Conservation (phyloP, 2,888 invertebrate species). For the Thera obeliscata region DNA sequence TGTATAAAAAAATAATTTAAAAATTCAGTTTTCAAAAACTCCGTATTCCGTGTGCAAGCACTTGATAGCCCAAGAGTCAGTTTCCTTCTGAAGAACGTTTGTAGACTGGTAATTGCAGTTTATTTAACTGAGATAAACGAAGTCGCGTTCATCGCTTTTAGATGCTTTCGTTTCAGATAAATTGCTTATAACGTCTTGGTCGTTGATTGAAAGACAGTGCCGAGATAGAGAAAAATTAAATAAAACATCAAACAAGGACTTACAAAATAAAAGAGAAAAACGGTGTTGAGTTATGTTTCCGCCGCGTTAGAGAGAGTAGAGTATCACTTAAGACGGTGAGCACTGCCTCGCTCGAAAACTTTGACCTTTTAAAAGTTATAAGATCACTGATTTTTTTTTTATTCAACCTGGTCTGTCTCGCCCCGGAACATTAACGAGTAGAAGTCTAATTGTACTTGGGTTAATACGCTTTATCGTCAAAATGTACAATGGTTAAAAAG, state of each 20-base stretch:
- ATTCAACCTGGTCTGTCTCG: no score
- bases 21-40: neutral
- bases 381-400: no score
- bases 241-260: neutral
- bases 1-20: no score
- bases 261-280: neutral
- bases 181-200: constrained; percentile 34
- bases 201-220: constrained; percentile 43
- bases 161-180: constrained; percentile 45
- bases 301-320: no score
- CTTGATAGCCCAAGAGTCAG: constrained; percentile 56
- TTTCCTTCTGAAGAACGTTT: constrained; percentile 73
- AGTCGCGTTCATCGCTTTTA: constrained; percentile 51
- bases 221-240: neutral
- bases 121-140: constrained; percentile 72
- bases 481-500: no score
- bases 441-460: no score
- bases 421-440: no score
- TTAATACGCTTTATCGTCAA: no score
- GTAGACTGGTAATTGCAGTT: constrained; percentile 76
- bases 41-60: constrained; percentile 16
- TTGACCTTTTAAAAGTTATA: no score
- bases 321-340: no score
- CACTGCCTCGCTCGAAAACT: no score
- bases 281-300: no score